These are phyloP conservation scores for Tiliacea citrago DNA, from an alignment of 2,888 invertebrate genomes.

Conservation along the genomic window DNA sequence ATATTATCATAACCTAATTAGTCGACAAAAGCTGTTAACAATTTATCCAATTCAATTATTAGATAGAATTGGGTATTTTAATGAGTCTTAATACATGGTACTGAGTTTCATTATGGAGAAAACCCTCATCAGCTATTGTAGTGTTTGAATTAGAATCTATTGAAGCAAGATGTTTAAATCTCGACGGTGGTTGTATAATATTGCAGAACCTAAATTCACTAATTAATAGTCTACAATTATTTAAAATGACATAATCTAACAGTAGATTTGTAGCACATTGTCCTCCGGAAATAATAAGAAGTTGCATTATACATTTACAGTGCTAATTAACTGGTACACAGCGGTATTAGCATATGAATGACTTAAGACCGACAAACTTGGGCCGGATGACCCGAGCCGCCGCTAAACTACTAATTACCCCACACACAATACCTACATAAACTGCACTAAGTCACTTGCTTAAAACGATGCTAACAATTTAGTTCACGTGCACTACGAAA, in stretches of 20 bases:
- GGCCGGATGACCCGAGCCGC: conserved; percentile 21
- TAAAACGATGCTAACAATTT: conserved; percentile 20
- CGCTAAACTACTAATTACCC: conserved; percentile 49
- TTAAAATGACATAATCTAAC: not conserved
- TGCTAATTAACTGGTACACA: conserved; percentile 36
- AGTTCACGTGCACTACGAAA: not conserved
- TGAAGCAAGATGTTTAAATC: not conserved
- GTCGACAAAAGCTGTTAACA: not conserved
- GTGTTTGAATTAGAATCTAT: not conserved
- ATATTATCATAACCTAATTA: conserved; percentile 15
- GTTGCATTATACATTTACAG: conserved; percentile 5
- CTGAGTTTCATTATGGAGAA: not conserved
- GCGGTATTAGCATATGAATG: conserved; percentile 55
- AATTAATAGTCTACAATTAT: no score
- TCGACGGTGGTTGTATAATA: not conserved
- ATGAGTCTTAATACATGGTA: not conserved
- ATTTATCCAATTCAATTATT: not conserved
- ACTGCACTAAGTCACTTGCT: conserved; percentile 9
- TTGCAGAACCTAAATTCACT: not conserved
- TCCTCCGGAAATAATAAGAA: conserved; percentile 8
- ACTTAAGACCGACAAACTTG: conserved; percentile 46
- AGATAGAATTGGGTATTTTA: not conserved
- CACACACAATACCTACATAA: not conserved
- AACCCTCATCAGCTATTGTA: not conserved
- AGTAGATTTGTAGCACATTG: no score